Conservation (phyloP, 2,113 vertebrate genomes). For the Haemorhous mexicanus region DNA sequence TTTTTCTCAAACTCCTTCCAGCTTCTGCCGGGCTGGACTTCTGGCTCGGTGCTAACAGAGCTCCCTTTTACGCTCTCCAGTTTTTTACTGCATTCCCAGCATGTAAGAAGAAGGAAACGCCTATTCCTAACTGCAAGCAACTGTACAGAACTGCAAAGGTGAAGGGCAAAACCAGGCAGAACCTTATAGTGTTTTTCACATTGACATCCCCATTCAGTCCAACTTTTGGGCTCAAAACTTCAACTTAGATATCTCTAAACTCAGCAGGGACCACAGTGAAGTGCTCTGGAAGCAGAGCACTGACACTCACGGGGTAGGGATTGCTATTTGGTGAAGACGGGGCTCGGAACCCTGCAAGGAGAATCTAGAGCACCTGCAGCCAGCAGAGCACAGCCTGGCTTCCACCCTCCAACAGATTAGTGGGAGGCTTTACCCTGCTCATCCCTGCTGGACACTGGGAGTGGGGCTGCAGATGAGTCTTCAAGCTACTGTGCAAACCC, state of each 20-base stretch:
- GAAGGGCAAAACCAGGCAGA: background rate
- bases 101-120: background rate
- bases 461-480: fast-evolving
- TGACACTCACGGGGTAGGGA: background rate
- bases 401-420: background rate
- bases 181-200: background rate
- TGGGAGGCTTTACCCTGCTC: background rate
- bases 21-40: background rate
- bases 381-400: background rate
- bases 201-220: background rate
- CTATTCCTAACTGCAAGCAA: background rate
- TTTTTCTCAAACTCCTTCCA: slow-evolving; percentile 6
- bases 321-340: background rate
- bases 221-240: background rate
- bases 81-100: background rate
- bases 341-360: background rate
- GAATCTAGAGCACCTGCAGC: background rate
- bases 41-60: background rate
- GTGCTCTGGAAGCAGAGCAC: background rate
- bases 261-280: background rate
- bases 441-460: background rate
- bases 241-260: background rate
- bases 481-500: fast-evolving
- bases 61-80: background rate
- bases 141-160: background rate